Evolutionary conservation across 2,797 vertebrate genomes (phyloP).

Genomic region (Ibycter americanus): DNA sequence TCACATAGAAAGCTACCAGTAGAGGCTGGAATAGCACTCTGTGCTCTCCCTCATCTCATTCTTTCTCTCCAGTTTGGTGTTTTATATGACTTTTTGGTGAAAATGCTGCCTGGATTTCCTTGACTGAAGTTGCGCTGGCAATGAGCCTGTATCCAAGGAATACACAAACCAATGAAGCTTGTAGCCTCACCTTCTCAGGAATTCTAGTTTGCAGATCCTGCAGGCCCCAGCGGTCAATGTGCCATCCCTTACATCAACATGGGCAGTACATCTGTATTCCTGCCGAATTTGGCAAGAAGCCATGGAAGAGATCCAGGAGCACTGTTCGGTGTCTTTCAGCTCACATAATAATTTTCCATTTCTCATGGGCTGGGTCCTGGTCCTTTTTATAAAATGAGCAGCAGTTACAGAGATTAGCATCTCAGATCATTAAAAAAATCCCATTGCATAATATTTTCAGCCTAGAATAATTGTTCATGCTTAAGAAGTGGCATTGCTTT

Average conservation of each 20-base stretch:
- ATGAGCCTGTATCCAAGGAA: not conserved
- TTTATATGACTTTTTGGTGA: not conserved
- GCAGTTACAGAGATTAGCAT: not conserved
- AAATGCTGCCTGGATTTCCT: not conserved
- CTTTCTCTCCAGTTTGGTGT: not conserved
- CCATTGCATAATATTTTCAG: not conserved
- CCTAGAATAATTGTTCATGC: not conserved
- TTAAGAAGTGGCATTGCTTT: constrained; percentile 12
- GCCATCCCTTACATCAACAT: not conserved
- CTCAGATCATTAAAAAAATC: not conserved
- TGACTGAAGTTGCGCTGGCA: not conserved
- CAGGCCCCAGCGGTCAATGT: not conserved
- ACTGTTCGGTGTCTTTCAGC: not conserved
- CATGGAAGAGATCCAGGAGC: not conserved
- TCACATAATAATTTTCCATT: not conserved
- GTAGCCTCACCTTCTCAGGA: not conserved
- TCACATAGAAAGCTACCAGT: not conserved
- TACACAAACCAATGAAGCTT: not conserved
- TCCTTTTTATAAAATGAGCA: not conserved
- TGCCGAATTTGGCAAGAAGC: not conserved
- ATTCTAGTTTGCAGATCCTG: not conserved
- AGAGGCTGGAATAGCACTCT: not conserved
- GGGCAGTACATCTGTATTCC: not conserved
- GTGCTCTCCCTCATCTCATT: not conserved
- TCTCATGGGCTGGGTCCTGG: not conserved